A percentile compares a stretch with the other conserved stretches of the same genome.
Conservation (phyloP, 2,888 invertebrate genomes). For the Drosophila mulleri region DNA sequence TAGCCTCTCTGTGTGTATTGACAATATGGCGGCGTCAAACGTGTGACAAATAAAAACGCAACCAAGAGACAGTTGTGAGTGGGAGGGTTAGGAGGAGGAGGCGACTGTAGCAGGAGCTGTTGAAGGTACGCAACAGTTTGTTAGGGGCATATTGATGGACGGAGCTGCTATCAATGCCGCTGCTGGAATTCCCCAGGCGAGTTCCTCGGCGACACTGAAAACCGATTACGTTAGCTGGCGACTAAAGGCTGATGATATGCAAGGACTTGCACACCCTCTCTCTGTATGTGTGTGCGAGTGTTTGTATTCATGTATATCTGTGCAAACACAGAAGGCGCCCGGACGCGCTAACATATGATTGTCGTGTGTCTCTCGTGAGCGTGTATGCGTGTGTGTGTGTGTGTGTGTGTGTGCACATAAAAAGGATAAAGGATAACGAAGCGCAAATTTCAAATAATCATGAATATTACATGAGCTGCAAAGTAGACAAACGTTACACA, state of each 20-base stretch:
- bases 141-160: constrained; percentile 42
- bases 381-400: background rate
- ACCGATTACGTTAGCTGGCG: constrained; percentile 73
- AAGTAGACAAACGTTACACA: constrained; percentile 73
- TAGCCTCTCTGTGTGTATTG: constrained; percentile 24
- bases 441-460: constrained; percentile 82
- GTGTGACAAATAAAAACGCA: constrained; percentile 67
- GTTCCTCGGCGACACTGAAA: constrained; percentile 59
- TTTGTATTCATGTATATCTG: constrained; percentile 52
- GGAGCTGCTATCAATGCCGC: constrained; percentile 65
- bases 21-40: constrained; percentile 61
- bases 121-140: constrained; percentile 25
- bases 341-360: constrained; percentile 80
- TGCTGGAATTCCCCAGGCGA: constrained; percentile 67
- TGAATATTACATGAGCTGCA: constrained; percentile 80
- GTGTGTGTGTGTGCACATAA: constrained; percentile 46
- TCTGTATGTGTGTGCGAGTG: constrained; percentile 18
- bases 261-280: constrained; percentile 50
- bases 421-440: constrained; percentile 80
- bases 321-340: constrained; percentile 70
- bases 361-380: constrained; percentile 60
- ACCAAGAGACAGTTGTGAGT: constrained; percentile 19
- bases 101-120: background rate
- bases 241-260: constrained; percentile 74
- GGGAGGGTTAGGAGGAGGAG: background rate